A percentile compares a stretch with the other conserved stretches of the same genome.
Conservation (phyloP, 2,113 vertebrate genomes). For the Ornithorhynchus anatinus region DNA sequence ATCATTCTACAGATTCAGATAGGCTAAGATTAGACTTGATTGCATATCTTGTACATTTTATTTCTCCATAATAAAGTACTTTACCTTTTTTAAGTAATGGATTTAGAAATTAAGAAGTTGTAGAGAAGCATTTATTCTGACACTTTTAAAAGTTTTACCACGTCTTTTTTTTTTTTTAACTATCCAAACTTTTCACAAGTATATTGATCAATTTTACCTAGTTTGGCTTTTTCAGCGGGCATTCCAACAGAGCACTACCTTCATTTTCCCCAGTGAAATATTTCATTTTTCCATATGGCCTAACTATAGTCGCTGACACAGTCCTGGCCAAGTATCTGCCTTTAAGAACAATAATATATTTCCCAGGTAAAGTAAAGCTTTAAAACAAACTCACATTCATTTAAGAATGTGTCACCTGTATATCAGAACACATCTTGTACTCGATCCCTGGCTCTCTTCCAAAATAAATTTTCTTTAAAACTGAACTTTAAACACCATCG, state of each 20-base stretch:
- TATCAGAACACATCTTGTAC: constrained; percentile 2
- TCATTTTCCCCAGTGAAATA: background rate
- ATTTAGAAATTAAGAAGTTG: too few species aligned
- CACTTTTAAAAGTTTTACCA: background rate
- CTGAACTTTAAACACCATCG: constrained; percentile 6
- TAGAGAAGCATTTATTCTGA: background rate
- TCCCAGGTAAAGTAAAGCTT: constrained; percentile 13
- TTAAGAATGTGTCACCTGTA: constrained; percentile 9
- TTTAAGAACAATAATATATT: constrained; percentile 19
- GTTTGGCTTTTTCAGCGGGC: background rate
- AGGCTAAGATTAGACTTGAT: too few species aligned
- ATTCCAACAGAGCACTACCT: background rate
- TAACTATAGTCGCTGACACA: background rate
- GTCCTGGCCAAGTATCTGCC: constrained; percentile 3
- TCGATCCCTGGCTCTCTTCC: constrained; percentile 5
- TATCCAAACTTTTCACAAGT: background rate
- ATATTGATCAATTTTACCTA: background rate
- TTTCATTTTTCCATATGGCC: background rate
- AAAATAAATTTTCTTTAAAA: constrained; percentile 26
- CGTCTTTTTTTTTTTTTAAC: background rate
- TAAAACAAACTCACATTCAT: constrained; percentile 21
- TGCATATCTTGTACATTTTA: too few species aligned
- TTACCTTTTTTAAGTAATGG: too few species aligned
- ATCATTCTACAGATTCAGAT: too few species aligned
- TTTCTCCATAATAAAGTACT: too few species aligned